Evolutionary conservation across 2,888 invertebrate genomes (phyloP).

Genomic region (Lasiommata megera): DNA sequence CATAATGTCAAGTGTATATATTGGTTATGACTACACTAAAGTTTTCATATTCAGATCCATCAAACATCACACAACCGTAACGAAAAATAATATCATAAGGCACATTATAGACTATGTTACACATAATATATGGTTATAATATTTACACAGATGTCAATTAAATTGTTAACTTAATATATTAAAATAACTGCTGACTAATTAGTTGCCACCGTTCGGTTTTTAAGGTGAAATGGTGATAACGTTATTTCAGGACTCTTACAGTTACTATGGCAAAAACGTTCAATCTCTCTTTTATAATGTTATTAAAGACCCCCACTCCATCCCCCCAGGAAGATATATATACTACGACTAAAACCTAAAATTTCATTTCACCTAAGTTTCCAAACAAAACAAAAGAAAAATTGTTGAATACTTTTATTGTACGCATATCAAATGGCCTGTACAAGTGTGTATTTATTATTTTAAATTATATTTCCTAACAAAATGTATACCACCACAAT

Average conservation of each 20-base stretch:
- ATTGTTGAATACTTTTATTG: background rate
- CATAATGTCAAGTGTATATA: no score
- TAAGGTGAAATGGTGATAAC: conserved; percentile 20
- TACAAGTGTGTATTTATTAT: background rate
- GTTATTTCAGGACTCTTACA: conserved; percentile 17
- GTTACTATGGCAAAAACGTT: conserved; percentile 29
- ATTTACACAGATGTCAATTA: conserved; percentile 26
- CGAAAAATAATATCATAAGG: conserved; percentile 29
- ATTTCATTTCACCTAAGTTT: no score
- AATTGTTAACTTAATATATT: conserved; percentile 14
- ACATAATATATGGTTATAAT: conserved; percentile 32
- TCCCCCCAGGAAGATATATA: background rate
- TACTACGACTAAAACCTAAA: no score
- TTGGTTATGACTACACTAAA: no score
- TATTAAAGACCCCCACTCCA: background rate
- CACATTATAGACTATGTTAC: conserved; percentile 11
- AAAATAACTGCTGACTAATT: conserved; percentile 22
- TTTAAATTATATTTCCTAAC: background rate
- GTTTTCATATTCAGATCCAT: conserved; percentile 53
- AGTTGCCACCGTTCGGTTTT: conserved; percentile 11
- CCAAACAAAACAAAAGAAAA: no score
- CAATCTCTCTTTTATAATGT: conserved; percentile 3
- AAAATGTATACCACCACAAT: background rate
- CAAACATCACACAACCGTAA: conserved; percentile 59
- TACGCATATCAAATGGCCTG: background rate